Conservation (phyloP, 2,888 invertebrate genomes). For the Thera obeliscata region DNA sequence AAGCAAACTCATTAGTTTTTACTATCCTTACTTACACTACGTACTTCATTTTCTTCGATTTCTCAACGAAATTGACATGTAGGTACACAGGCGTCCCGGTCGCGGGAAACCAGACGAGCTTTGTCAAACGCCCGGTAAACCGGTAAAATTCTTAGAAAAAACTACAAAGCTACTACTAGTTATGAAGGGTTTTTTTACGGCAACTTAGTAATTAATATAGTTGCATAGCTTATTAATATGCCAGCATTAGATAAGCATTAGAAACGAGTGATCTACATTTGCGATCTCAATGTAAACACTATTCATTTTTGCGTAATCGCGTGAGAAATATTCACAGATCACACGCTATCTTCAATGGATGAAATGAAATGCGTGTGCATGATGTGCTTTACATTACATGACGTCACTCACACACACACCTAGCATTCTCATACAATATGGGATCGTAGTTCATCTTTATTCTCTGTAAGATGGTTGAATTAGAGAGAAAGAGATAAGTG, state of each 20-base stretch:
- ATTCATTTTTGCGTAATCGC: conserved; percentile 50
- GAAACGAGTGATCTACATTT: conserved; percentile 36
- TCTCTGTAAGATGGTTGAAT: too few species aligned
- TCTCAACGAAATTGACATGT: conserved; percentile 36
- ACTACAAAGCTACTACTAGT: not conserved
- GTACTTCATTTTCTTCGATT: conserved; percentile 44
- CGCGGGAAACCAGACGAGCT: not conserved
- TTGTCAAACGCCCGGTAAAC: not conserved
- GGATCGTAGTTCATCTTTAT: too few species aligned
- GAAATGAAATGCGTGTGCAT: conserved; percentile 20
- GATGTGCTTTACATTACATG: not conserved
- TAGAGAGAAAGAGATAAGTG: too few species aligned
- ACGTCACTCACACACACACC: not conserved
- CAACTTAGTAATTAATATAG: conserved; percentile 7
- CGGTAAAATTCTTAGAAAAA: not conserved
- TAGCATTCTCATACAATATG: not conserved
- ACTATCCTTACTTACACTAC: conserved; percentile 43
- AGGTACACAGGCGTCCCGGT: not conserved
- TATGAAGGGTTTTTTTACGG: not conserved
- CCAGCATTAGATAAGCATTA: conserved; percentile 24
- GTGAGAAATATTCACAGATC: conserved; percentile 54
- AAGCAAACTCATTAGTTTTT: conserved; percentile 60
- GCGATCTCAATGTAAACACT: conserved; percentile 34
- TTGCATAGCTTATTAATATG: conserved; percentile 1
- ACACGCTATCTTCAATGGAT: conserved; percentile 33